These are phyloP conservation scores for Metalampra italica DNA, from an alignment of 2,888 invertebrate species.

Conservation along the genomic window DNA sequence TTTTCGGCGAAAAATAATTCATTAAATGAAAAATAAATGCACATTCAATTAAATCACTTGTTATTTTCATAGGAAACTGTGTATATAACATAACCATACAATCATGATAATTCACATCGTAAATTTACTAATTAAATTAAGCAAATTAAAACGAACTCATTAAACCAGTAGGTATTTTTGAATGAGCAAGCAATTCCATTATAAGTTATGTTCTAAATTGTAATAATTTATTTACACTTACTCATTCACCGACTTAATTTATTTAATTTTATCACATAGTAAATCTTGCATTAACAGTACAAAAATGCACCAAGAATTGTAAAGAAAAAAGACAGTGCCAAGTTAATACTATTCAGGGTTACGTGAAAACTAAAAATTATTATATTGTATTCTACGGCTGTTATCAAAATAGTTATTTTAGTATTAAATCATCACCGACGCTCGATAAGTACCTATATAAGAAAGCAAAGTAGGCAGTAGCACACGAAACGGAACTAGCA, in stretches of 20 bases:
- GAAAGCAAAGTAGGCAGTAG: constrained; percentile 21
- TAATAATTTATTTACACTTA: constrained; percentile 19
- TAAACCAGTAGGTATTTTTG: background rate
- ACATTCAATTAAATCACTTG: no score
- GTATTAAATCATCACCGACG: constrained; percentile 7
- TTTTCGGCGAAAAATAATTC: no score
- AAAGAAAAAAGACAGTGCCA: constrained; percentile 24
- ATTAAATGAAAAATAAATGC: no score
- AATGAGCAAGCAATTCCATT: background rate
- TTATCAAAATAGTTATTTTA: constrained; percentile 9
- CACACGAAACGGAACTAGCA: constrained; percentile 8
- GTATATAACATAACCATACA: no score
- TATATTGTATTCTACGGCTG: constrained; percentile 4
- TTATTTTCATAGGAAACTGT: no score
- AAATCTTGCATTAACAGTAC: constrained; percentile 18
- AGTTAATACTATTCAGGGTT: constrained; percentile 32
- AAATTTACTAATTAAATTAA: no score
- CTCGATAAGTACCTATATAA: background rate
- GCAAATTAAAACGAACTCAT: background rate
- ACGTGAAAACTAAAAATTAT: constrained; percentile 22
- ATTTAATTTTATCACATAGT: constrained; percentile 24
- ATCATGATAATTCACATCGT: no score
- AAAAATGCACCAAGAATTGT: constrained; percentile 29
- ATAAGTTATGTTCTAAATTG: background rate
- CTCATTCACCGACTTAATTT: constrained; percentile 30